These are phyloP conservation scores for Patella depressa DNA, from an alignment of 2,888 invertebrate species.

Conservation along the genomic window DNA sequence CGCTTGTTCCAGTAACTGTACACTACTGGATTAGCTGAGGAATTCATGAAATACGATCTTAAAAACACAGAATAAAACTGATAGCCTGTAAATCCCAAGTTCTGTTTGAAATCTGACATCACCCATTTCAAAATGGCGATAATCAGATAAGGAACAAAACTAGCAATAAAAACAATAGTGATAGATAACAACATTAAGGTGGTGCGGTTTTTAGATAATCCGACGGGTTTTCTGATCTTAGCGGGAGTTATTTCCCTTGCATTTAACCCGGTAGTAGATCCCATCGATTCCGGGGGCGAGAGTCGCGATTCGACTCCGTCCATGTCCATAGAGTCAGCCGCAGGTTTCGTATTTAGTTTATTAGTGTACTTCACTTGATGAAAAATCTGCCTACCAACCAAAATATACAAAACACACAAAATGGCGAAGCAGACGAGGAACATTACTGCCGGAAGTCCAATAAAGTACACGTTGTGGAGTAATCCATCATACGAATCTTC, in stretches of 20 bases:
- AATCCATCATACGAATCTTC: background rate
- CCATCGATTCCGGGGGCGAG: background rate
- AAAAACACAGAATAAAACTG: constrained; percentile 48
- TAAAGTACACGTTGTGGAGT: background rate
- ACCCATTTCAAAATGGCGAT: background rate
- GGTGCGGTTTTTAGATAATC: background rate
- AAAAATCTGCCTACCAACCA: background rate
- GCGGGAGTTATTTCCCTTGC: background rate
- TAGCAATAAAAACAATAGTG: background rate
- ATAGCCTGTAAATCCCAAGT: constrained; percentile 19
- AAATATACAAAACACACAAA: constrained; percentile 4
- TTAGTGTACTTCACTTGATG: background rate
- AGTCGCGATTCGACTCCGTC: background rate
- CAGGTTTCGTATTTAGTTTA: background rate
- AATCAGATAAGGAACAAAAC: background rate
- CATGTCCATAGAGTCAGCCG: background rate
- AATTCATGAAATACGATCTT: constrained; percentile 54
- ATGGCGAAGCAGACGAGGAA: background rate
- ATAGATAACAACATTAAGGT: background rate
- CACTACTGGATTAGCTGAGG: constrained; percentile 49
- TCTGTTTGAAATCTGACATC: background rate
- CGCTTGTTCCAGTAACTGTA: constrained; percentile 50
- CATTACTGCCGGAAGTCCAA: background rate
- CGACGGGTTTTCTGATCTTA: background rate
- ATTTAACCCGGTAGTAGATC: background rate